These are phyloP conservation scores for Rhinogobius similis DNA, from an alignment of 2,113 vertebrate genomes.

Conservation along the genomic window DNA sequence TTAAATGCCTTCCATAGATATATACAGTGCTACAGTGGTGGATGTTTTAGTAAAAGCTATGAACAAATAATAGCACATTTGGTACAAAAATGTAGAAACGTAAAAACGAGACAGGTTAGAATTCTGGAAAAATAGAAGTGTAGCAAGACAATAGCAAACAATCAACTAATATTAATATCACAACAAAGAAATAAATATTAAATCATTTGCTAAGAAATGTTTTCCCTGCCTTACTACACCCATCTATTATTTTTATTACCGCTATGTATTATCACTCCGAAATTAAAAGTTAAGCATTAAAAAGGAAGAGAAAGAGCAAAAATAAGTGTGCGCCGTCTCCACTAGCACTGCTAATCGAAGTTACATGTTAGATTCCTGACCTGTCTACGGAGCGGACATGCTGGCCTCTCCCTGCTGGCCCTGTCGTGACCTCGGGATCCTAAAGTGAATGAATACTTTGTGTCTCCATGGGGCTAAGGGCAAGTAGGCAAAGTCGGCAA, in stretches of 20 bases:
- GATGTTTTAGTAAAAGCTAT: background rate
- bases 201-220: background rate
- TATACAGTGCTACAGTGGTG: background rate
- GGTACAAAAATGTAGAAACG: background rate
- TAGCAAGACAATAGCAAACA: background rate
- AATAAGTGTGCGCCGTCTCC: slow-evolving; percentile 59
- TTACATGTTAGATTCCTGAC: slow-evolving; percentile 79
- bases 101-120: no score
- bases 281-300: slow-evolving; percentile 24
- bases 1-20: slow-evolving; percentile 17
- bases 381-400: slow-evolving; percentile 67
- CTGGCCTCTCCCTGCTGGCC: slow-evolving; percentile 77
- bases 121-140: no score
- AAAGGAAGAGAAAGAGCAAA: slow-evolving; percentile 52
- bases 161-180: background rate
- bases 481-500: slow-evolving; percentile 42
- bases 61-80: background rate
- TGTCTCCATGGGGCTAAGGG: slow-evolving; percentile 76
- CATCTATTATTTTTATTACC: background rate
- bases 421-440: slow-evolving; percentile 82
- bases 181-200: background rate
- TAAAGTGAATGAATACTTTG: slow-evolving; percentile 86
- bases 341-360: slow-evolving; percentile 64
- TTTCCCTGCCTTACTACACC: background rate
- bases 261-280: background rate